Evolutionary conservation across 2,797 vertebrate species (phyloP), one percentile per base, ranked within the genome.

Genomic region (Pipistrellus nathusii): DNA sequence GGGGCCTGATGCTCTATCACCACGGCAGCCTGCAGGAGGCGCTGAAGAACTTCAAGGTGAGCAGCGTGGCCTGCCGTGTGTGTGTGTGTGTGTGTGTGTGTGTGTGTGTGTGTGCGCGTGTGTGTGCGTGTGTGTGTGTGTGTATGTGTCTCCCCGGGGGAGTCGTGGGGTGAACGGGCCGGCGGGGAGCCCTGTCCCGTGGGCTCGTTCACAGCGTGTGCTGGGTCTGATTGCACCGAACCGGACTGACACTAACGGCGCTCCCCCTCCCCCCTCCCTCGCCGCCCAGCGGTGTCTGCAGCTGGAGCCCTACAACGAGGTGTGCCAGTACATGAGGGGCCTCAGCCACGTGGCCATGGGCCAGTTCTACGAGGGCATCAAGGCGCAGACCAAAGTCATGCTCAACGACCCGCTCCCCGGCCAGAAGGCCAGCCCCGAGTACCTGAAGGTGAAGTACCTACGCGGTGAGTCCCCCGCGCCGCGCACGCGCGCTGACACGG

Each of bases 301-400:
- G 95, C 80, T 99, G 75, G 99, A 99, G 95, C 99, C 99, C 0
- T 99, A 99, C 94, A 99, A 99, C 9, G 99, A 99, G 96, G 99
- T 99, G 82, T 99, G 99, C 94, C 99, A 99, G 98, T 99, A 99
- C 96, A 99, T 99, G 99, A 99, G 99, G 96, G 99, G 99, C 5
- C 98, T 99, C 73, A 99, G 99, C 95, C 99, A 99, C 4, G 99
- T 99, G 95, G 99, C 99, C 41, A 99, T 99, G 99, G 99, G 99
- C 0, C 99, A 99, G 97, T 99, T 99, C 97, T 99, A 99, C 44
- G 99, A 99, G 97, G 99, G 99, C 76, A 99, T 99, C 97, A 99
- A 99, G 98, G 99, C 99, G 76, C 99, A 99, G 94, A 99, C 99
- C 8, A 99, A 99, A 98, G 99, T 99, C 69, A 99, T 99, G 99